A percentile compares a stretch with the other conserved stretches of the same genome.
Evolutionary conservation across 2,113 vertebrate species (phyloP).

Genomic region (western clawed frog (Xenopus tropicalis)): DNA sequence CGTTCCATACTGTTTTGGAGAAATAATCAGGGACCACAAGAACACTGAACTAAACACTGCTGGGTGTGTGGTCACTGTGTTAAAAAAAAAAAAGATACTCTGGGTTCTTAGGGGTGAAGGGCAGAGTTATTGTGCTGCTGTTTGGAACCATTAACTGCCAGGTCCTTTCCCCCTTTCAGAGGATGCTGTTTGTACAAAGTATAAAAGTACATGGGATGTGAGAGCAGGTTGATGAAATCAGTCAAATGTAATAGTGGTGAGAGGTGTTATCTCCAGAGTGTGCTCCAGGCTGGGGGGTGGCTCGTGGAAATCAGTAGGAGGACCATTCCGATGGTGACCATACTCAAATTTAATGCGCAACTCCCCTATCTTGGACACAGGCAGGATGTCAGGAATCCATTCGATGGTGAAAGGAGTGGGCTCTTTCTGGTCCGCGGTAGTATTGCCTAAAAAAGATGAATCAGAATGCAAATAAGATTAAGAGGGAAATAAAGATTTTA

Average conservation of each 20-base stretch:
- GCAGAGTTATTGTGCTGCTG: not conserved
- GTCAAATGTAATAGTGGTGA: constrained; percentile 64
- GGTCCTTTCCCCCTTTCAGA: not conserved
- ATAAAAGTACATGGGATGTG: not conserved
- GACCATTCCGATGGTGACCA: constrained; percentile 76
- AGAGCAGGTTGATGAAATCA: constrained; percentile 38
- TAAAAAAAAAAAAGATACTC: not conserved
- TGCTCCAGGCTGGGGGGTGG: constrained; percentile 45
- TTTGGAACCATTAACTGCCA: not conserved
- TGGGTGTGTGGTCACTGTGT: not conserved
- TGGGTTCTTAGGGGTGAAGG: no score
- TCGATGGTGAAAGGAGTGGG: constrained; percentile 81
- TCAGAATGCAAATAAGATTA: no score
- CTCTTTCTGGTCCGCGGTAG: constrained; percentile 73
- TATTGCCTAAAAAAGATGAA: constrained; percentile 60
- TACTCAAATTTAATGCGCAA: constrained; percentile 83
- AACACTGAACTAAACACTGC: not conserved
- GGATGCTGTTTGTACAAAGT: not conserved
- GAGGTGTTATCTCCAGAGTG: constrained; percentile 59
- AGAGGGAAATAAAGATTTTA: no score
- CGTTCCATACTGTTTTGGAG: no score
- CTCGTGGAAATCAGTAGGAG: constrained; percentile 50
- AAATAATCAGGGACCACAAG: no score
- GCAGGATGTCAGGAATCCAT: constrained; percentile 85
- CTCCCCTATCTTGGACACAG: constrained; percentile 76